Conservation (phyloP, 2,888 invertebrate genomes). For the Pammene fasciana region DNA sequence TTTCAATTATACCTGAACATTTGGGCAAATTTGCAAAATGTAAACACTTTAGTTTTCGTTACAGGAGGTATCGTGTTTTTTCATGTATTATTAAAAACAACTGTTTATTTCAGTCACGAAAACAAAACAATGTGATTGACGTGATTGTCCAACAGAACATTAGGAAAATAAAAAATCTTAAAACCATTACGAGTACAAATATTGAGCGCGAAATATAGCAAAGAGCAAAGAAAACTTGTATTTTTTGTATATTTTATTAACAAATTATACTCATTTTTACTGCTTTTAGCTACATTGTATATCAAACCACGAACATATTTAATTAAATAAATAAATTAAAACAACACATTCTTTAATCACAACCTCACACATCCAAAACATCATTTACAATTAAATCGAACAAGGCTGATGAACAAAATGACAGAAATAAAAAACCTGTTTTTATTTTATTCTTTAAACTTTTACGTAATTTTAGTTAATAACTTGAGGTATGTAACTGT, state of each 20-base stretch:
- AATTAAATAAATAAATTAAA: conserved; percentile 38
- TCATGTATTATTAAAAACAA: conserved; percentile 7
- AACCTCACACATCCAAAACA: conserved; percentile 39
- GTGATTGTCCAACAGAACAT: conserved; percentile 9
- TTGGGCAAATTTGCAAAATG: not conserved
- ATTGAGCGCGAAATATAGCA: conserved; percentile 19
- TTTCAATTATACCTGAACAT: not conserved
- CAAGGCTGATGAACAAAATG: conserved; percentile 12
- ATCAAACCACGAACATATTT: conserved; percentile 9
- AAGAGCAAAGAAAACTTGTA: conserved; percentile 1
- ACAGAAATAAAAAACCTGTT: not conserved
- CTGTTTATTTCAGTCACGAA: conserved; percentile 11
- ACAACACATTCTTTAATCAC: conserved; percentile 36
- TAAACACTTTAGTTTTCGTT: not conserved
- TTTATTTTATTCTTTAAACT: not conserved
- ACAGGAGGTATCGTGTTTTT: not conserved
- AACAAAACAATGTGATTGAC: conserved; percentile 8
- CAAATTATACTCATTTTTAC: not conserved
- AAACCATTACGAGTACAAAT: conserved; percentile 25
- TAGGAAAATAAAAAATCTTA: conserved; percentile 11
- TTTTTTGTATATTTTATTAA: not conserved
- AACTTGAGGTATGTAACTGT: no score
- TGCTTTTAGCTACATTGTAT: not conserved
- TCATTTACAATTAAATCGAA: conserved; percentile 20
- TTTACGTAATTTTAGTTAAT: not conserved